Base-by-base conservation (phyloP, 1,140 invertebrate genomes). In the Patella vulgata region DNA sequence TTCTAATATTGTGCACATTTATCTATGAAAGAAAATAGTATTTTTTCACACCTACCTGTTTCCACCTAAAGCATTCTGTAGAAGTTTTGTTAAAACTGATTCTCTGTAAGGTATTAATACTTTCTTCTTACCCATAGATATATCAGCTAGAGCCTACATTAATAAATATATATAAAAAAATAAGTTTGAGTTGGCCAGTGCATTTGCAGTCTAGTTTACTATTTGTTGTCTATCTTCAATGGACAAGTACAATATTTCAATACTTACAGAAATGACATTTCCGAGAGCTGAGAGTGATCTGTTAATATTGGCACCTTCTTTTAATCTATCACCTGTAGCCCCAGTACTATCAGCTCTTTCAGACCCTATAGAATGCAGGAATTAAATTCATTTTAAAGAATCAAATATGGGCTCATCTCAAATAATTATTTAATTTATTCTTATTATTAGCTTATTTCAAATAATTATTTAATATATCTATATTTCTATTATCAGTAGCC, bases 251-350 rank as follows among this genome's bases (percentile, higher is more conserved):
- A n/a, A 54, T 23, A 40, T 33, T 55, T 3, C 43, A 0, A 1
- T 14, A 71, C 76, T 76, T 76, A 84, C 82, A 23, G 83, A 84
- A 44, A 85, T 85, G 43, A 85, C 84, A 65, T 85, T 85, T 40
- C 89, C 89, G 0, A 90, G 76, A 33, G 87, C 87, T 9, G 88
- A 87, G n/a, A 90, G 72, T 9, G 89, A 90, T 69, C 87, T 87
- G 77, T 90, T 90, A 65, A 90, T 90, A 50, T 88, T 88, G 27
- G 89, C 89, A 53, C 89, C 88, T 76, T 90, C 89, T 72, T 89
- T 89, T 25, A 90, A 75, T 33, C 89, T 73, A 63, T 90, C 89
- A 19, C 88, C 89, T 28, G 86, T 88, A 14, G 88, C 87, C 12
- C 87, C 87, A 42, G 88, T 88, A 59, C 85, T 86, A 51, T 87